These are phyloP conservation scores for Drosophila watanabei DNA, from an alignment of 1,140 invertebrate species.

Conservation along the genomic window DNA sequence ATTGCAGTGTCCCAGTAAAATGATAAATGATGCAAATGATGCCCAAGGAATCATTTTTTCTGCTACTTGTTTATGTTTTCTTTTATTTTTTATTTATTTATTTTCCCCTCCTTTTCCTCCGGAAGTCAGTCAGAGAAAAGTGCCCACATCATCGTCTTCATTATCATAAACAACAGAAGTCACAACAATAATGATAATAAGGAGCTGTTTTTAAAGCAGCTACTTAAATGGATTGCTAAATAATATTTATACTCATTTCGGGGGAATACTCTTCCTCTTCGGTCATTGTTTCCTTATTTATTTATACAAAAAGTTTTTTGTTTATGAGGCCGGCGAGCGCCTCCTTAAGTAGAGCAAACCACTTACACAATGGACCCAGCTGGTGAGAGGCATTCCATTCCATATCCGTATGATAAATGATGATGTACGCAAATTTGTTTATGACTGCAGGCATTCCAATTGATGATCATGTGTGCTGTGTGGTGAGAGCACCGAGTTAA, in stretches of 20 bases:
- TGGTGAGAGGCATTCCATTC: constrained; percentile 22
- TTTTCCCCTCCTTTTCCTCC: neutral
- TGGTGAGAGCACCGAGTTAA: constrained; percentile 30
- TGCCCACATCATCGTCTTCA: constrained; percentile 48
- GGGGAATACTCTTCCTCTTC: neutral
- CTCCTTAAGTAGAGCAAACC: constrained; percentile 46
- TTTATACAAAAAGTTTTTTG: constrained; percentile 54
- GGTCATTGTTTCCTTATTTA: constrained; percentile 39
- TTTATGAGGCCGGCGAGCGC: constrained; percentile 41
- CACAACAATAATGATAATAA: constrained; percentile 33
- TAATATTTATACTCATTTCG: constrained; percentile 38
- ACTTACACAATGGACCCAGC: constrained; percentile 62
- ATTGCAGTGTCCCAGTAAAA: constrained; percentile 1
- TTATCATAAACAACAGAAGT: constrained; percentile 32
- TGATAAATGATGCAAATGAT: constrained; percentile 43
- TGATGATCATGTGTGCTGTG: constrained; percentile 51
- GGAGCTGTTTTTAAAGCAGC: constrained; percentile 13
- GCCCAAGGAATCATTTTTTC: constrained; percentile 26
- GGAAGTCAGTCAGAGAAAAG: constrained; percentile 45
- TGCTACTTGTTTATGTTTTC: constrained; percentile 16
- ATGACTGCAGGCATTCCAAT: constrained; percentile 61
- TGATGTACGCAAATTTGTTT: constrained; percentile 73
- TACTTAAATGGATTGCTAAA: constrained; percentile 18
- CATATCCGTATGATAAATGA: constrained; percentile 63
- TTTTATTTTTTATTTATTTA: constrained; percentile 1